Conservation (phyloP, 2,113 vertebrate species). For the Xiphorhynchus elegans region DNA sequence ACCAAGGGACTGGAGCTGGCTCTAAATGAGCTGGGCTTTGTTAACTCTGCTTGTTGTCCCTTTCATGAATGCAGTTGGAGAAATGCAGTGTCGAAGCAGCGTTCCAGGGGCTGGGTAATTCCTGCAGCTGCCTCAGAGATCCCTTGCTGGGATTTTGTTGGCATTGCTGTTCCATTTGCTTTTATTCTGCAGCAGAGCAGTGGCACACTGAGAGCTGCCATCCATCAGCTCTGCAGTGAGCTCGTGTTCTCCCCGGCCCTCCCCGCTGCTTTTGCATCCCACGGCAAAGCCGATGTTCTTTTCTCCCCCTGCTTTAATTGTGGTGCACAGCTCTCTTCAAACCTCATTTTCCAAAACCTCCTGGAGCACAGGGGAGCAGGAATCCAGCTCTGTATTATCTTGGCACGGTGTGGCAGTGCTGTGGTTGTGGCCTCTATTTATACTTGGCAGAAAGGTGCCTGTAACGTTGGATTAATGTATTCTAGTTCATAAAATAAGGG, state of each 20-base stretch:
- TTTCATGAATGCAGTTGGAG: background rate
- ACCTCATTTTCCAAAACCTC: background rate
- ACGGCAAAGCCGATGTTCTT: background rate
- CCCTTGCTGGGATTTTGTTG: slow-evolving; percentile 20
- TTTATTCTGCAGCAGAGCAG: background rate
- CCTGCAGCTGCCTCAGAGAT: slow-evolving; percentile 7
- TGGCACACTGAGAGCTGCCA: background rate
- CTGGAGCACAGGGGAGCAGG: background rate
- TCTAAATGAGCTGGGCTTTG: background rate
- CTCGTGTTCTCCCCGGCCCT: background rate
- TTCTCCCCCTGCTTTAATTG: background rate
- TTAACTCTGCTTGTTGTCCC: background rate
- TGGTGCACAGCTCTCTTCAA: background rate
- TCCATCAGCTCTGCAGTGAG: slow-evolving; percentile 11
- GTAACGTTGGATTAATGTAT: background rate
- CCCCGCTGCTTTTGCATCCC: background rate
- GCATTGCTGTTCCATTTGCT: background rate
- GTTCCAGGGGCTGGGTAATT: background rate
- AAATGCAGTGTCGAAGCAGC: background rate
- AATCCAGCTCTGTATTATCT: background rate
- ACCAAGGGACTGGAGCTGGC: background rate
- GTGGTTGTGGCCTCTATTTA: background rate
- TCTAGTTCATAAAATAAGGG: background rate
- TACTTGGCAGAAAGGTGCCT: background rate
- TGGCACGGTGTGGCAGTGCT: background rate